Base-by-base conservation (phyloP, 1,140 invertebrate genomes). In the Lordiphosa mommai region DNA sequence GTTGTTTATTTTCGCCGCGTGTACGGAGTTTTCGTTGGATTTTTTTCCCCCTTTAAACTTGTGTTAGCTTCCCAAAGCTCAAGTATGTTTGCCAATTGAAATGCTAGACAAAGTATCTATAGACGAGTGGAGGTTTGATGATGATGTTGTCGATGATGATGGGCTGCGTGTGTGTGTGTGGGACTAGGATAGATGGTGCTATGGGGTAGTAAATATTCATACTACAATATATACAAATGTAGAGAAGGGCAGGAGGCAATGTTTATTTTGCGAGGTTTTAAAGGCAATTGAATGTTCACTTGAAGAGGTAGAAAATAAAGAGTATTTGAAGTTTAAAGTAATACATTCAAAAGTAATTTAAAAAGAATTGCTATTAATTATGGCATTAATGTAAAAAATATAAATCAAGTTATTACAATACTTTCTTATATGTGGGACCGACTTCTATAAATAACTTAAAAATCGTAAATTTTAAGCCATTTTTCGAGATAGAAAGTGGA, bases 61-160 rank as follows among this genome's bases (percentile, higher is more conserved):
- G 51, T 68, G 61, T 72, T 43, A 67, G 72, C 68, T 76, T 55
- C 14, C 47, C 55, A 60, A 14, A 32, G 57, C 64, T 76, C 64
- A 70, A 72, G 69, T 67, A 66, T 86, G 72, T 86, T 86, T 86
- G 73, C 61, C 82, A 82, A 86, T 86, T 86, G 82, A 86, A 86
- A 80, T 80, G 80, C 76, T 86, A 86, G 71, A 86, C 82, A 86
- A 86, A 80, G 74, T 86, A 82, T 86, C 77, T 84, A 65, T 65
- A 37, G 59, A 61, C 13, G 23, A 32, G 40, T 36, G 37, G 49
- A 40, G 40, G 23, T 13, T 29, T 52, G 29, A 32, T 33, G 61
- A 38, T 58, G 61, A 66, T 40, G 61, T 64, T 61, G 61, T 43
- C 36, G 55, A 65, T 61, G 55, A 64, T 68, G 46, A 46, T 60